Evolutionary conservation across 2,113 vertebrate genomes (phyloP), one percentile per base, ranked within the genome.

Genomic region (Illadopsis cleaveri): DNA sequence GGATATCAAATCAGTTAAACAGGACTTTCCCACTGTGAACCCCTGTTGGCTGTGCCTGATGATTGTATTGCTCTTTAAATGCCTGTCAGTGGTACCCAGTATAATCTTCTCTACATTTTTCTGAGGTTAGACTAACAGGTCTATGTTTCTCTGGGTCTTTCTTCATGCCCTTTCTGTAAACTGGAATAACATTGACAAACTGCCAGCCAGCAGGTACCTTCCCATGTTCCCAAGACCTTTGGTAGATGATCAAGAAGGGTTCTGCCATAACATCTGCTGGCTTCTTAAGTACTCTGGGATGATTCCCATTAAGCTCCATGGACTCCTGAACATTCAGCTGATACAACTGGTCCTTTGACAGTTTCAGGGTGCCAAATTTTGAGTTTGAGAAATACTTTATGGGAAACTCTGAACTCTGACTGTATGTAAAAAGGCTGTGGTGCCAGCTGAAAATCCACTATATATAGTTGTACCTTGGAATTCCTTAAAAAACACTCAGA

Each of bases 151-250:
- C 38, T 35, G 10, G 9, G 38, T 51, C 24, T 4, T 64, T 37
- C 30, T 14, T 58, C 24, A 33, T 5, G 6, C 9, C 3, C 13
- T 37, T 91, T 53, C 48, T 78, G 13, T 25, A 7, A 19, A 30
- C 8, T 72, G n/a, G 23, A 56, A 38, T 44, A 44, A 14, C 33
- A 17, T 0, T 38, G 37, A 15, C 14, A 25, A 35, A 1, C 12
- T 85, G 33, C 15, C 6, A 61, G 45, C 8, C 31, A 33, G 48
- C 6, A 24, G 21, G 11, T 17, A 80, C 24, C 4, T 50, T 33
- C 33, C 7, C 9, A 69, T 13, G 19, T 66, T 69, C 48, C 18
- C 48, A 58, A 71, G 45, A 28, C 4, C 19, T 66, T 53, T 83
- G 31, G n/a, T 33, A 42, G 38, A 18, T 37, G 13, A 65, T 18